Base-by-base conservation (phyloP, 2,113 vertebrate species). In the Rutilus rutilus region DNA sequence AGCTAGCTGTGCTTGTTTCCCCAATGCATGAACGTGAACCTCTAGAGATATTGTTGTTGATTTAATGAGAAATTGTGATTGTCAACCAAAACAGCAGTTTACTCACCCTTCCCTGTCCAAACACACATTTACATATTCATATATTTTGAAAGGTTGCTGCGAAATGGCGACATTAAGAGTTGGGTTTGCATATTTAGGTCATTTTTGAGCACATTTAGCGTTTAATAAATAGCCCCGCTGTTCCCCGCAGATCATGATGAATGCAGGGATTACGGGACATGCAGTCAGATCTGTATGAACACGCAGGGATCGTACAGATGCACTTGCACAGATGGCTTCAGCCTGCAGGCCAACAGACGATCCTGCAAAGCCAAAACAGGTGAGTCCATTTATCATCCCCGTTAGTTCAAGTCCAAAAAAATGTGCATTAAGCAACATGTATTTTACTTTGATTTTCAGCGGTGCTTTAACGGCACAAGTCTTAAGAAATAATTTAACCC, bases 361-460 rank as follows among this genome's bases (percentile, higher is more conserved):
- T 95, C 96, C 87, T 97, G 96, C 93, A 97, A 95, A 90, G 94
- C 93, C 87, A 97, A 96, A 95, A 95, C 86, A 69, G 96, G 96
- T 97, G 93, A 95, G 95, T 87, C 78, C 62, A 39, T 11, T 23
- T 23, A 88, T 89, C 57, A 84, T 74, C 36, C 21, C 0, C 12
- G n/a, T 75, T 39, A 39, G 14, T 52, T 60, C 65, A n/a, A 69
- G 47, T 54, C 81, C 45, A 67, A 52, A 76, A 78, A 81, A 8
- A 30, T 42, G 5, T 2, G 17, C 5, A 23, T 76, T 30, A 80
- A 81, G 42, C 25, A 57, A 78, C 27, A 78, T n/a, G 19, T 78
- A 81, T n/a, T 80, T 62, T 45, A 47, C n/a, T 47, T 27, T 83
- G 15, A 47, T 65, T 77, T 77, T 78, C 50, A 78, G 59, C 60